Conservation (phyloP, 1,140 invertebrate species). For the Cydia strobilella region DNA sequence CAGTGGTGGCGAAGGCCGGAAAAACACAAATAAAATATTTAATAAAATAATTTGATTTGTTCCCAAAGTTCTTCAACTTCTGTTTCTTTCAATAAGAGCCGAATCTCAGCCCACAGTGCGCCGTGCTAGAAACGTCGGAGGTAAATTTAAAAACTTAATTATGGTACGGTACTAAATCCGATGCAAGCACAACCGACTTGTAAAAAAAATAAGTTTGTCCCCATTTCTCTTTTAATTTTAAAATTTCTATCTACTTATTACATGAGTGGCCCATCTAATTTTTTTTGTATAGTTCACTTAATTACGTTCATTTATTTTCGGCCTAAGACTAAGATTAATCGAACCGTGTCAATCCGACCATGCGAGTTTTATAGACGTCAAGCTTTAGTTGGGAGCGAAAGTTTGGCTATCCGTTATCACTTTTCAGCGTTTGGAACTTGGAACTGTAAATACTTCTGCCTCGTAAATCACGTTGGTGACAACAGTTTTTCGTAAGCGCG, state of each 20-base stretch:
- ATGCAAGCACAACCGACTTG: too few species aligned
- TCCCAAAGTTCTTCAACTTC: too few species aligned
- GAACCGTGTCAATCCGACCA: neutral
- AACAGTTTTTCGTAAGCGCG: conserved; percentile 12
- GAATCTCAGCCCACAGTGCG: too few species aligned
- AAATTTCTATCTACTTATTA: neutral
- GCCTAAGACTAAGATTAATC: conserved; percentile 22
- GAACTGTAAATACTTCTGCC: conserved; percentile 10
- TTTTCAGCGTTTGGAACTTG: neutral
- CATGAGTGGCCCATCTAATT: neutral
- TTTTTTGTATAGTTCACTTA: neutral
- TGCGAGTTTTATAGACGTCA: conserved; percentile 25
- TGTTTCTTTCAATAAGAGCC: too few species aligned
- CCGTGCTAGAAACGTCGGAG: too few species aligned
- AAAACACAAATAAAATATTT: too few species aligned
- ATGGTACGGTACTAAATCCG: too few species aligned
- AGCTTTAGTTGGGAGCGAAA: neutral
- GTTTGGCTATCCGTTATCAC: conserved; percentile 29
- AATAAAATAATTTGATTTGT: too few species aligned
- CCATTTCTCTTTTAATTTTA: too few species aligned
- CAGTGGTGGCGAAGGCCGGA: too few species aligned
- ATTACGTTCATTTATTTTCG: conserved; percentile 4
- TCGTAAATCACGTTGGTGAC: conserved; percentile 19
- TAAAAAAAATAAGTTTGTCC: too few species aligned
- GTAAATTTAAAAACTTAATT: too few species aligned